Conservation (phyloP, 2,888 invertebrate genomes). For the Netelia melanura region DNA sequence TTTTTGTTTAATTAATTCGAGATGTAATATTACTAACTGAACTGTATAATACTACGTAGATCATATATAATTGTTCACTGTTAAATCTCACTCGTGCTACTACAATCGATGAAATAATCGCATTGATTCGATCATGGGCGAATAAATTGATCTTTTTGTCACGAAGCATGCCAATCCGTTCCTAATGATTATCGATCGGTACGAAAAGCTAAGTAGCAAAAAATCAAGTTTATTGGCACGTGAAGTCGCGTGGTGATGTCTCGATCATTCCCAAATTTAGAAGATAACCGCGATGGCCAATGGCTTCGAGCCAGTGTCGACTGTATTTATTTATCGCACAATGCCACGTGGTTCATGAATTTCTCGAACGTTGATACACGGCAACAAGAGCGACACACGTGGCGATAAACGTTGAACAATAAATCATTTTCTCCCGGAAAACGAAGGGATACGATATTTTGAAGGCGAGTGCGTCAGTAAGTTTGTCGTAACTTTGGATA, state of each 20-base stretch:
- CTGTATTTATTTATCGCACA: conserved; percentile 71
- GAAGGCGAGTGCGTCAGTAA: neutral
- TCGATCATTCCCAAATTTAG: conserved; percentile 52
- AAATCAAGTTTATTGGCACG: neutral
- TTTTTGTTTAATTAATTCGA: conserved; percentile 56
- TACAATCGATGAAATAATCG: neutral
- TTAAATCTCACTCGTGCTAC: conserved; percentile 16
- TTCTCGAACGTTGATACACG: conserved; percentile 23
- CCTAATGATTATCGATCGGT: neutral
- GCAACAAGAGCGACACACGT: conserved; percentile 42
- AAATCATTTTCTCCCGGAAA: neutral
- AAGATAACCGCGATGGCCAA: conserved; percentile 40
- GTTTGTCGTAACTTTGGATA: neutral
- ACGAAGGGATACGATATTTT: neutral
- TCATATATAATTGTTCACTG: neutral
- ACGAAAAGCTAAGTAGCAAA: too few relatives aligned
- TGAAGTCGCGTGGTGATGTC: neutral
- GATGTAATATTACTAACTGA: neutral
- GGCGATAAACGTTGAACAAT: conserved; percentile 39
- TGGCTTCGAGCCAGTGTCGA: conserved; percentile 65
- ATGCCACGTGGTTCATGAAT: conserved; percentile 66
- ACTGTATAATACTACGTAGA: neutral
- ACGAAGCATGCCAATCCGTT: neutral
- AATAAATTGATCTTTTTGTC: neutral
- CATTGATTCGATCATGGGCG: neutral